Evolutionary conservation across 2,797 vertebrate species (phyloP), one percentile per base, ranked within the genome.

Genomic region (Hyperoplus lanceolatus): DNA sequence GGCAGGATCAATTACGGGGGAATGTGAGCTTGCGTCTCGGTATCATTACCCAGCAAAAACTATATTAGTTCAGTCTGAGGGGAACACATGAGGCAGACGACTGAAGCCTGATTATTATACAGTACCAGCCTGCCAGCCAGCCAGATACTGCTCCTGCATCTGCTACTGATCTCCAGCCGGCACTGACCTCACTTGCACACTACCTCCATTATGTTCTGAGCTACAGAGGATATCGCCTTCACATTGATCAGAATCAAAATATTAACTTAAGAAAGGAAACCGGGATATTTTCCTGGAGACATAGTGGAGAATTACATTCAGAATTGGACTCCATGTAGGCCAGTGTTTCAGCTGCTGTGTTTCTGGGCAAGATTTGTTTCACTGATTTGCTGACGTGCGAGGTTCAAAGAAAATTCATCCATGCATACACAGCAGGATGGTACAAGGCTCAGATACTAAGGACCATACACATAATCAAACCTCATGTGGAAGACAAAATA

Each of bases 1-100:
- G 65, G 90, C 89, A 94, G 92, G 92, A 94, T 94, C 93, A 95
- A 95, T 95, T 95, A 94, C 80, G 60, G 82, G 81, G 85, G 89
- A 95, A 94, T 92, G 90, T 92, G 92, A 90, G 86, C 91, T 91
- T 60, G 85, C 73, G 77, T 93, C 91, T 92, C 83, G 68, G 87
- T 91, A 88, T 92, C 90, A 94, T 95, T 95, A 94, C 91, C 92
- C 90, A 90, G 93, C 90, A 91, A 90, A 94, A 94, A 93, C 91
- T 89, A 92, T 90, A 92, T 94, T 90, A 90, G 92, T 83, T 90
- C 87, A 92, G 89, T 94, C 87, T 89, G 90, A 93, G 91, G 92
- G 93, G 91, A 93, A 87, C 89, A 85, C 84, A 87, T 77, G 84
- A 3, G 86, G 82, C 75, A 85, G 83, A 81, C 86, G 83, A 82